Base-by-base conservation (phyloP, 2,888 invertebrate genomes). In the Cyclophora punctaria region DNA sequence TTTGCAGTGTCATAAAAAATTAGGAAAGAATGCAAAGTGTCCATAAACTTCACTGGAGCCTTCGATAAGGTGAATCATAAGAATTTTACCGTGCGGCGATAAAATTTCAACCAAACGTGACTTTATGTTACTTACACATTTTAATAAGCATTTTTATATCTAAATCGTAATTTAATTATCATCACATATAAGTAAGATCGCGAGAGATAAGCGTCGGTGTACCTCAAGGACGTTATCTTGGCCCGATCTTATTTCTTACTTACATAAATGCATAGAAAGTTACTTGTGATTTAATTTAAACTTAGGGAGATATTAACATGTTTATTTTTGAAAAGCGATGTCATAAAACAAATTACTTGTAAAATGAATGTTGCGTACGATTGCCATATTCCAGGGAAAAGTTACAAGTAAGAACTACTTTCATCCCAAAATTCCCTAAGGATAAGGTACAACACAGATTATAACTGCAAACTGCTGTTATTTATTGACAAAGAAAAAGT, bases 131-230 rank as follows among this genome's bases (percentile, higher is more conserved):
- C 53, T 55, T 55, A 34, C 20, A 52, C 35, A 52, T 50, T 54
- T 56, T 44, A 43, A 35, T 50, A 57, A 56, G 51, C 51, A 48
- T 52, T 53, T 54, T 44, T 45, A 51, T 56, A 49, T 40, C 48
- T 7, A 54, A 49, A 49, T 51, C 5, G 37, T 49, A 5, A 44
- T 52, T 48, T 43, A 50, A 57, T 55, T 55, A 56, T 56, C 55
- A 50, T 52, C 55, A 58, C 50, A 59, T 56, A 57, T 51, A 58
- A 45, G 56, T 50, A 57, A 56, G 57, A 59, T 61, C 47, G 47
- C 49, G 50, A 46, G 3, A 6, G 57, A 59, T 58, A 55, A 51
- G 45, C 41, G 44, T 45, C 52, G 48, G 56, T 45, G 52, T 57
- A 35, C 47, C 52, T 51, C 55, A 58, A 47, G 57, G 57, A 6